These are phyloP conservation scores for Xenus cinereus DNA, from an alignment of 2,113 vertebrate genomes.

Conservation along the genomic window DNA sequence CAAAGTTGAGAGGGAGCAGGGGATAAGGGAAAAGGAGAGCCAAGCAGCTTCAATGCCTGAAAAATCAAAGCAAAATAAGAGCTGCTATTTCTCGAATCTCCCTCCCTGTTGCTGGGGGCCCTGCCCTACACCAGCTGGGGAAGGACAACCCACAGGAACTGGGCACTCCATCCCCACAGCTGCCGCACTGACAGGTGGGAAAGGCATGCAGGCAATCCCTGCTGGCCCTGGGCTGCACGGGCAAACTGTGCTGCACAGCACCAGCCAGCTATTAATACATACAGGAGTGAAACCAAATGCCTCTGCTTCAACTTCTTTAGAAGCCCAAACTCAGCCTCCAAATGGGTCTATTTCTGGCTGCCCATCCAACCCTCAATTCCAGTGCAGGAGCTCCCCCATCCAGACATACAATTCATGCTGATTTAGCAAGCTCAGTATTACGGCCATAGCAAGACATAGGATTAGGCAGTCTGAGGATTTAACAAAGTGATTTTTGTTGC, in stretches of 20 bases:
- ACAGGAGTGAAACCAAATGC: not conserved
- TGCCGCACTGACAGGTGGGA: conserved; percentile 41
- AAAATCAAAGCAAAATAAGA: not conserved
- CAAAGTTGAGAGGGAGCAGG: not conserved
- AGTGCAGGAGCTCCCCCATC: not conserved
- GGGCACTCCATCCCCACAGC: not conserved
- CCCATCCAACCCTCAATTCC: not conserved
- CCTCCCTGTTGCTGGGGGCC: not conserved
- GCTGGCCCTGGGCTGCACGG: not conserved
- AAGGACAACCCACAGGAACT: not conserved
- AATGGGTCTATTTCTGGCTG: not conserved
- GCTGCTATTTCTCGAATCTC: not conserved
- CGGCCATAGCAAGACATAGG: not conserved
- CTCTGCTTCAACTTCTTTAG: not conserved
- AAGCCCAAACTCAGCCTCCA: not conserved
- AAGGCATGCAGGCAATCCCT: conserved; percentile 17
- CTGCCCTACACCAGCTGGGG: not conserved
- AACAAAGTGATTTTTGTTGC: not conserved
- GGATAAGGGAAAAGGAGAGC: not conserved
- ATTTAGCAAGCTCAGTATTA: not conserved
- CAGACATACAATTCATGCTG: not conserved
- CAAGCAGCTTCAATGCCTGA: not conserved
- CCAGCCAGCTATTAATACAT: conserved; percentile 18
- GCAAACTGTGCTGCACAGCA: not conserved
- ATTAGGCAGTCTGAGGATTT: not conserved